Conservation (phyloP, 2,797 vertebrate species). For the Tragopan temminckii region DNA sequence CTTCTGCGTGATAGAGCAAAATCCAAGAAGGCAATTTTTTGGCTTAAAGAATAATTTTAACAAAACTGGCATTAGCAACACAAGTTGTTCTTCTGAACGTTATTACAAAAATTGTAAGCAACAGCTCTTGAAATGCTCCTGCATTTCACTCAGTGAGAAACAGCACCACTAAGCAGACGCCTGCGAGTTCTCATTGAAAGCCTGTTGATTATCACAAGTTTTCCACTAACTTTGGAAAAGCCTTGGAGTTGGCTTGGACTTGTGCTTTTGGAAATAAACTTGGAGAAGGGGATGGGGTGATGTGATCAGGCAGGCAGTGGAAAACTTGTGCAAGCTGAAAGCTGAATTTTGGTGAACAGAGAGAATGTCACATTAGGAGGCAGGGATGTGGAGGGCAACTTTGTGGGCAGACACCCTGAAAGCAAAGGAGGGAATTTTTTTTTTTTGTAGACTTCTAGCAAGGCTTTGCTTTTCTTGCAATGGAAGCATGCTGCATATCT, state of each 20-base stretch:
- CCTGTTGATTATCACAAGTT: background rate
- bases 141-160: background rate
- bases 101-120: background rate
- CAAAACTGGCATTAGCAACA: background rate
- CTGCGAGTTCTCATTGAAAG: background rate
- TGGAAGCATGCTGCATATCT: background rate
- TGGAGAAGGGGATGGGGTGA: background rate
- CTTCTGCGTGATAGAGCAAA: background rate
- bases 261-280: background rate
- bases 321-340: constrained; percentile 40
- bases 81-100: background rate
- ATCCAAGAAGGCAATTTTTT: no score
- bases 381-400: constrained; percentile 7
- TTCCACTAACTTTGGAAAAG: background rate
- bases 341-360: constrained; percentile 37
- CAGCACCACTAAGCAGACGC: background rate
- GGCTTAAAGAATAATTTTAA: no score
- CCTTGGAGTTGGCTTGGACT: background rate
- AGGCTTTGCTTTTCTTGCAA: background rate
- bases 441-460: background rate
- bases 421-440: background rate
- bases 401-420: constrained; percentile 33
- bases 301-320: constrained; percentile 29
- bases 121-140: background rate
- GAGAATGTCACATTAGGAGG: constrained; percentile 27